Conservation (phyloP, 2,888 invertebrate genomes). For the Pterobdella sp. region DNA sequence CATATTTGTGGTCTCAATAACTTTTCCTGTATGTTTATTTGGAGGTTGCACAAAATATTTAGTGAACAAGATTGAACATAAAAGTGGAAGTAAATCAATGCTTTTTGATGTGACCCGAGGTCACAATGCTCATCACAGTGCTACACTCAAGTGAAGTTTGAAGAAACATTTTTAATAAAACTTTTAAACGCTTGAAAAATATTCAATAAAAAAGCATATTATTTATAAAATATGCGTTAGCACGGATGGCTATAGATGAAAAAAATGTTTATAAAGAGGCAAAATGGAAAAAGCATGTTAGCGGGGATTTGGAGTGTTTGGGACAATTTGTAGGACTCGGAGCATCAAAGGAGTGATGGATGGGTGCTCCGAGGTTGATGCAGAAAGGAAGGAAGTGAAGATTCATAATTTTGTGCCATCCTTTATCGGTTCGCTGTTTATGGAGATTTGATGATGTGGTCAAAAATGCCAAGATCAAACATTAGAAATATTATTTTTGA, state of each 20-base stretch:
- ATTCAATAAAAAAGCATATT: neutral
- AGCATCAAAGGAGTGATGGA: constrained; percentile 3
- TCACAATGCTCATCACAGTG: too few species aligned
- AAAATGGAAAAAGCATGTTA: neutral
- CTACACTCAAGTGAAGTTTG: neutral
- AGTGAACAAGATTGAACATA: neutral
- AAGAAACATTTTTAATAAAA: neutral
- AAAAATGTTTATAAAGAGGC: too few species aligned
- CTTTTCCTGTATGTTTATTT: too few species aligned
- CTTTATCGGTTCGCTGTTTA: neutral
- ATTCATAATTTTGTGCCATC: neutral
- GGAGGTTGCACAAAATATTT: neutral
- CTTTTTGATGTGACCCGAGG: neutral
- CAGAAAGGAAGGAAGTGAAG: constrained; percentile 5
- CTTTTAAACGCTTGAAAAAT: neutral
- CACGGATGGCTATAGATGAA: neutral
- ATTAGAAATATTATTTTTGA: neutral
- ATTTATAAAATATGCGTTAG: neutral
- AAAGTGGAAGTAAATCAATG: neutral
- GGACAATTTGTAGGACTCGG: constrained; percentile 5
- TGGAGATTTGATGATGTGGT: neutral
- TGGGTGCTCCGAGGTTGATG: neutral
- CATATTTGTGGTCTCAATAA: too few species aligned
- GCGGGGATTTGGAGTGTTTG: neutral
- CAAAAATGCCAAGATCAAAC: neutral